Percentiles rank a stretch among this genome's conserved stretches.
Evolutionary conservation across 2,797 vertebrate species (phyloP).

Genomic region (Picus viridis): DNA sequence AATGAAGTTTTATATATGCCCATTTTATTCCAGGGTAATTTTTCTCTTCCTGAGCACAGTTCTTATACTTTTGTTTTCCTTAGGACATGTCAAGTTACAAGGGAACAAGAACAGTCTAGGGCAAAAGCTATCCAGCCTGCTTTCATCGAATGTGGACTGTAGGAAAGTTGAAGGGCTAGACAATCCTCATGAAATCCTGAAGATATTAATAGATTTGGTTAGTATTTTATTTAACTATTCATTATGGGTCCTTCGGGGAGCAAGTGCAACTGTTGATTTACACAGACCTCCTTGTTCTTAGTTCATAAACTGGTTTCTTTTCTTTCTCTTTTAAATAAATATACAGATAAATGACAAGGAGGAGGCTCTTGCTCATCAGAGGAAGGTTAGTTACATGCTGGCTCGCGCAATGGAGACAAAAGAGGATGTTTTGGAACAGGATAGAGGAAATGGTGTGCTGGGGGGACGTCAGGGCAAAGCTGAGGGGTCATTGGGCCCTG

Average conservation of each 20-base stretch:
- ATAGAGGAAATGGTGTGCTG: neutral
- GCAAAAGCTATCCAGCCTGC: conserved; percentile 78
- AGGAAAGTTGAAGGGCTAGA: conserved; percentile 71
- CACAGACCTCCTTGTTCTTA: neutral
- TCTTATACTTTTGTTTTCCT: neutral
- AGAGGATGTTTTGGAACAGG: conserved; percentile 65
- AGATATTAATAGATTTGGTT: conserved; percentile 87
- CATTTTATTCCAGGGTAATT: neutral
- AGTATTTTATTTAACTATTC: neutral
- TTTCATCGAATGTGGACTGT: conserved; percentile 76
- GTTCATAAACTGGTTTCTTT: neutral
- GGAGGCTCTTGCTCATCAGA: conserved; percentile 92
- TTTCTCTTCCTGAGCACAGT: neutral
- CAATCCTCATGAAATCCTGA: conserved; percentile 80
- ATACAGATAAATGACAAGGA: conserved; percentile 92
- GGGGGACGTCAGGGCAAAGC: neutral
- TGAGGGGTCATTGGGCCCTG: neutral
- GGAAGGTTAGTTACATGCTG: conserved; percentile 94
- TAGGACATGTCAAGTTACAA: conserved; percentile 30
- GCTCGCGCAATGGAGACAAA: conserved; percentile 83
- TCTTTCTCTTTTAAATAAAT: neutral
- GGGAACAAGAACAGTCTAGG: conserved; percentile 72
- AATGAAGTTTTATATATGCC: neutral
- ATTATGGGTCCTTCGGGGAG: neutral
- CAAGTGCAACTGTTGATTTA: neutral